Conservation (phyloP, 2,888 invertebrate genomes). For the Sericinus montela region DNA sequence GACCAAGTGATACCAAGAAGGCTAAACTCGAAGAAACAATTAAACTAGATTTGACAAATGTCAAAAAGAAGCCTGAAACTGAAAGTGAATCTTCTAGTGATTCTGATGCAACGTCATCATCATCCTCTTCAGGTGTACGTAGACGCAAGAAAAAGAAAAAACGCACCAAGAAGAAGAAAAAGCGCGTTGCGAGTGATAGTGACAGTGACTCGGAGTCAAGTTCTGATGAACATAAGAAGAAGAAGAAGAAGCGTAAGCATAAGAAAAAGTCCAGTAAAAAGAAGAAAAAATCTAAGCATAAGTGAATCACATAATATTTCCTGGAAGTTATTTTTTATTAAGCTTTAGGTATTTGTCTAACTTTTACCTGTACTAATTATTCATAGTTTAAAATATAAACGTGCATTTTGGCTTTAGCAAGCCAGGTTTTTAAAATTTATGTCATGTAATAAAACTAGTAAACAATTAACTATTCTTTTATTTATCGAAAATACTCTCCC, state of each 20-base stretch:
- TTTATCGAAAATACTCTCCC: too few species aligned
- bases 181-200: slow-evolving; percentile 81
- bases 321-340: slow-evolving; percentile 15
- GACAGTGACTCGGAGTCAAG: slow-evolving; percentile 83
- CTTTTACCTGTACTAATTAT: slow-evolving; percentile 23
- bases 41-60: slow-evolving; percentile 70
- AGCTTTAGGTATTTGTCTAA: slow-evolving; percentile 28
- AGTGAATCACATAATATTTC: slow-evolving; percentile 37
- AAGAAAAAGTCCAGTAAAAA: slow-evolving; percentile 85
- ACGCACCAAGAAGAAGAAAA: slow-evolving; percentile 80
- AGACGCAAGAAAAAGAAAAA: slow-evolving; percentile 83
- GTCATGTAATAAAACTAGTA: slow-evolving; percentile 12
- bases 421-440: slow-evolving; percentile 8
- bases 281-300: slow-evolving; percentile 83
- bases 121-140: slow-evolving; percentile 73
- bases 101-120: slow-evolving; percentile 72
- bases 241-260: slow-evolving; percentile 84
- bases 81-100: slow-evolving; percentile 66
- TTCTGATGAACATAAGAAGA: slow-evolving; percentile 82
- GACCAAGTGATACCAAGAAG: slow-evolving; percentile 48
- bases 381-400: slow-evolving; percentile 4
- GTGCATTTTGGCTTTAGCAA: slow-evolving; percentile 12
- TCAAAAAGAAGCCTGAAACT: slow-evolving; percentile 66
- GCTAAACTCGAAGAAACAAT: slow-evolving; percentile 64
- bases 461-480: slow-evolving; percentile 14